Evolutionary conservation across 2,888 invertebrate species (phyloP), one percentile per base, ranked within the genome.

Genomic region (Lepidochrysops patricia): DNA sequence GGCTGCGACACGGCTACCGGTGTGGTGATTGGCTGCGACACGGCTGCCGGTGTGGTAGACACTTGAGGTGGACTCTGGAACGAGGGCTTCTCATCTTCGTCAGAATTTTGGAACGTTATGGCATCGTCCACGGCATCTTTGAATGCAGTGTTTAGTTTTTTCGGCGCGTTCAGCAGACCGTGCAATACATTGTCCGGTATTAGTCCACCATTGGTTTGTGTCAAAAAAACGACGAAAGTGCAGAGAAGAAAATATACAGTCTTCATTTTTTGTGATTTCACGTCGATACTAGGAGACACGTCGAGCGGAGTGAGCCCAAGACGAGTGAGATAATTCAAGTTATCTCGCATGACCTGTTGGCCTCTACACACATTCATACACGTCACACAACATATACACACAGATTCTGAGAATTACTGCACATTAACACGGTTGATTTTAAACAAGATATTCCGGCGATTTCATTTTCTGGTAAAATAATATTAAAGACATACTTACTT

Each of bases 1-100:
- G 60, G 62, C 54, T 0, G 49, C 35, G 9, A n/a, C n/a, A n/a
- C n/a, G 57, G 64, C 61, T 62, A 60, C n/a, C n/a, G 50, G 26
- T 4, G 50, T 50, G 3, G 15, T n/a, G 0, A 4, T 0, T 12
- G 15, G 3, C 4, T 15, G 4, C 6, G 29, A 32, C 4, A 2
- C 29, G 4, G 15, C 5, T 7, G 15, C 29, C 9, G 15, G 54
- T 4, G 54, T 32, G 0, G 54, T 54, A 1, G 54, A 15, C 27
- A 19, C 27, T 19, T 15, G 27, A 29, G 54, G 54, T 2, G 32
- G 54, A 4, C 1, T 29, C 19, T 19, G 9, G 19, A 32, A 50
- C 19, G 43, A 43, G 9, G 19, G 43, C 4, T 4, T 9, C 0
- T 50, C 54, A 15, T 32, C 54, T 5, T 54, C 54, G 4, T 29